phyloP scores from a whole-genome alignment of 1,140 invertebrate species.

The Neodiprion pinetum region DNA sequence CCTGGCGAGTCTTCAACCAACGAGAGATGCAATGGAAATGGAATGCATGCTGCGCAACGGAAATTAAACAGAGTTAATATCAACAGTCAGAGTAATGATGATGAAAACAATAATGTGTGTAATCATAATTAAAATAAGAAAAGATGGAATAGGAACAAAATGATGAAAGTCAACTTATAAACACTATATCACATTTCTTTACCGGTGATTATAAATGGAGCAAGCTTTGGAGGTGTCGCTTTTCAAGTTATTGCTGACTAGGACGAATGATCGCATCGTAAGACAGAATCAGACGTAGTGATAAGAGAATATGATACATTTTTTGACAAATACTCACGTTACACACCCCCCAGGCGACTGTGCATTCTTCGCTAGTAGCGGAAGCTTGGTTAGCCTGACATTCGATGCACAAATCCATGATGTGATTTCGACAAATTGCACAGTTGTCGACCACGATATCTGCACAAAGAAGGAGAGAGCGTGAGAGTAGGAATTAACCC shows the following conservation, averaged over 20 bases:
- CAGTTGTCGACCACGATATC: constrained; percentile 99
- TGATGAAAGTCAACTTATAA: constrained; percentile 11
- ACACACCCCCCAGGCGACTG: constrained; percentile 99
- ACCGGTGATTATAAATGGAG: no score
- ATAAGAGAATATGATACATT: no score
- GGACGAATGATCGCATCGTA: no score
- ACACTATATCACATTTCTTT: neutral
- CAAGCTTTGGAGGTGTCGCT: no score
- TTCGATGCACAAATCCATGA: constrained; percentile 99
- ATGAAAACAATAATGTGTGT: neutral
- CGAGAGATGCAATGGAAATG: constrained; percentile 99
- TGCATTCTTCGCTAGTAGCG: constrained; percentile 98
- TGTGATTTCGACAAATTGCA: constrained; percentile 99
- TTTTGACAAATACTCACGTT: constrained; percentile 75
- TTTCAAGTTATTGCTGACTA: no score
- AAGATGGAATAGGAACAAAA: neutral
- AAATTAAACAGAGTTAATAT: constrained; percentile 26
- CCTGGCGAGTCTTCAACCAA: constrained; percentile 98
- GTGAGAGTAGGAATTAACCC: constrained; percentile 11
- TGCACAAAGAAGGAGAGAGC: constrained; percentile 47
- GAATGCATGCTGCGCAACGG: constrained; percentile 89
- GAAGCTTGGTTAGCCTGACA: constrained; percentile 99
- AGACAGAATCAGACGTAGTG: no score
- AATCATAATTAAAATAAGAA: no score
- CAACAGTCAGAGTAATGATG: no score